Evolutionary conservation across 1,140 invertebrate genomes (phyloP), one percentile per base, ranked within the genome.

Genomic region (Lepidurus apus): DNA sequence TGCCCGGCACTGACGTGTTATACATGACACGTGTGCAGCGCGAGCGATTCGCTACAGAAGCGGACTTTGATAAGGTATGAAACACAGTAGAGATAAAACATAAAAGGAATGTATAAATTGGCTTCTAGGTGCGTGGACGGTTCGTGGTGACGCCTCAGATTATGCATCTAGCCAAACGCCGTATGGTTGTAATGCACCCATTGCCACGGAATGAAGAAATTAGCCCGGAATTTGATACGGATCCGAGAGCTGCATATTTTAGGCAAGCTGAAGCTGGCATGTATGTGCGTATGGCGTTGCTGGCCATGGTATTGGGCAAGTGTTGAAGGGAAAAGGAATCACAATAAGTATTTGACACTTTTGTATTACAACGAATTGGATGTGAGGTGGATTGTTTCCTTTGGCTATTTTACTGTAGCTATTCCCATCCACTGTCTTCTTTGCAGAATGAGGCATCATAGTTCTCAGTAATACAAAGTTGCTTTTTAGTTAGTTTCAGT

Each of bases 11-110:
- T 7, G 98, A 99, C 87, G 96, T 99, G 17, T 84, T 99, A 2
- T 99, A 99, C 82, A 96, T 99, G 92, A 99, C 98, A 0, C 88
- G 98, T 80, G 98, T 99, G 82, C 98, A 99, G 85, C 90, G 91
- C 43, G 98, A 99, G 87, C 88, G 98, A 81, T 99, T 99, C 86
- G 82, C 87, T 0, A 91, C 89, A 45, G 86, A 91, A 82, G 91
- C 93, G 80, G 95, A 98, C 82, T 99, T 98, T 85, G 87, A 96
- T 77, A 88, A 92, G 89, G 93, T 95, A 87, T 83, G 76, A 74
- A 75, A 53, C 44, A 42, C 34, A 13, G 17, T 42, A 24, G n/a
- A 24, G 34, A 75, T 7, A 75, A 75, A 75, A 17, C 0, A 7
- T 13, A 75, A 24, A 7, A 6, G n/a, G 9, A 26, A 8, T 78